Evolutionary conservation across 2,113 vertebrate genomes (phyloP), one percentile per base, ranked within the genome.

Genomic region (Malaclemys terrapin): DNA sequence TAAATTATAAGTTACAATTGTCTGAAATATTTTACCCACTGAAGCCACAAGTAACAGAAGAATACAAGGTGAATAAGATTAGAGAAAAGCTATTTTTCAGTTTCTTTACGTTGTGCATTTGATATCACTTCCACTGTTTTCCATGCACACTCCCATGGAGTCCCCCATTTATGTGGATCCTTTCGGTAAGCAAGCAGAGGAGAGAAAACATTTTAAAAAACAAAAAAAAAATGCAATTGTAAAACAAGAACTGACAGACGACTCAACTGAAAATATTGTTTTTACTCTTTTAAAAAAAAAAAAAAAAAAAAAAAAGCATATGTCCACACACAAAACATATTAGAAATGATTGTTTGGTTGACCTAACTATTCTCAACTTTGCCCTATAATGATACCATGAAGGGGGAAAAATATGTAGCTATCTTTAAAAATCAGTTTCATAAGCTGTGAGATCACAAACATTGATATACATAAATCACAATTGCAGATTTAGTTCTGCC

Each of bases 251-350:
- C 29, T 65, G 42, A 85, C 42, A 91, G 11, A 62, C 19, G 49
- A 80, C 38, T 25, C 16, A 7, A 78, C 45, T 84, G 45, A 42
- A 47, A 84, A 5, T 14, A 14, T 5, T 56, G 19, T 10, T 42
- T 56, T 25, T 10, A 62, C 19, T 0, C 45, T 0, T 45, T 45
- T 45, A 42, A 20, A 17, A 38, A 38, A 82, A 20, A 17, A 20
- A 17, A 82, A 42, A 42, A 42, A 42, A 42, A 42, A 42, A 42
- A 42, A 42, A 42, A 4, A 75, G n/a, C 38, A 10, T 4, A 52
- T 9, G 31, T 38, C 59, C 38, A 79, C 50, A 35, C 29, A 80
- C 12, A 17, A 82, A 88, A 92, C 56, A 81, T 6, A 11, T 5
- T 29, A 29, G 5, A 14, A 78, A 50, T 8, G 20, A 45, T 20